Evolutionary conservation across 2,113 vertebrate genomes (phyloP), one percentile per base, ranked within the genome.

Genomic region (Tupaia chinensis): DNA sequence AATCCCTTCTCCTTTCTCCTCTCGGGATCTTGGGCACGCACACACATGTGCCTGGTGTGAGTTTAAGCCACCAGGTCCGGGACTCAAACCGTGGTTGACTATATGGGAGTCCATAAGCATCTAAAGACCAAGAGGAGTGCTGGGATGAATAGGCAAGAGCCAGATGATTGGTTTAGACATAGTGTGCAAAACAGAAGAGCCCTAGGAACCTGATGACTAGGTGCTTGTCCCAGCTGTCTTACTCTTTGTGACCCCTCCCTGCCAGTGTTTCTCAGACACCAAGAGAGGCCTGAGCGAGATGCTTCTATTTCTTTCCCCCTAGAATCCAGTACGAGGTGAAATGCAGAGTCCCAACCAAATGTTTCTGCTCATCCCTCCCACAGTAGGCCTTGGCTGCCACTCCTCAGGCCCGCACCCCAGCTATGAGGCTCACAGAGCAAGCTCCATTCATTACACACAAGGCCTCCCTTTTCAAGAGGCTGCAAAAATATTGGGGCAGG

Each of bases 291-390:
- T 29, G 25, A 27, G 78, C 32, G 6, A 19, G 44, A 44, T 44
- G 44, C 53, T 80, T 83, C 5, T 3, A 22, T 83, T 70, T 72
- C 69, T 58, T 91, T 15, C 16, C 3, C 29, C 54, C 29, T 34
- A 87, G 96, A 89, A 84, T 22, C 7, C 53, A 58, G 16, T 27
- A n/a, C 34, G 82, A 23, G 17, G 86, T 34, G 95, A 79, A 90
- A 81, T 53, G 56, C 53, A 66, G 80, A 61, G 27, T 63, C 63
- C 58, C 54, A 84, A 29, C 0, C 14, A 63, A 68, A 77, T 23
- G 53, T 85, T 89, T 53, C 61, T 80, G 54, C 66, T 54, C 25
- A 12, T 53, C 1, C 29, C 56, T 44, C 27, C 60, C 8, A 10
- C 1, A 5, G 20, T 17, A 25, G 29, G 25, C 10, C 29, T 68